A percentile compares a stretch with the other conserved stretches of the same genome.
Evolutionary conservation across 92 coral and sea anemone genomes (phyloP).

Genomic region (Diadumene lineata): DNA sequence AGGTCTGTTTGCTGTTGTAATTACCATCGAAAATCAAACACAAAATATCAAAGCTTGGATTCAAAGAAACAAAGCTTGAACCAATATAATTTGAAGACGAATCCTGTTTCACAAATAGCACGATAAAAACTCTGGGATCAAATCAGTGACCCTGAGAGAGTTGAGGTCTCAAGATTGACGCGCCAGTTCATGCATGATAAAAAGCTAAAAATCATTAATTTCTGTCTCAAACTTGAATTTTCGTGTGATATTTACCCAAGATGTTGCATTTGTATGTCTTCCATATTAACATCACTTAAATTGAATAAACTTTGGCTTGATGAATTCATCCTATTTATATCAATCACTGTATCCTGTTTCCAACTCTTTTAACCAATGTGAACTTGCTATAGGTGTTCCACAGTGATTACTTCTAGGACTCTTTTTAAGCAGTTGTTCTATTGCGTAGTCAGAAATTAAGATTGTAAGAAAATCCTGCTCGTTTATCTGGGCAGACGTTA

Average conservation of each 20-base stretch:
- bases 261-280: conserved; percentile 26
- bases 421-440: no score
- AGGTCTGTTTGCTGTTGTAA: neutral
- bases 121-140: neutral
- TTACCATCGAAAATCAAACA: neutral
- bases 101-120: neutral
- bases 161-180: neutral
- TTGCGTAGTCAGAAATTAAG: no score
- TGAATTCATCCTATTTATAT: neutral
- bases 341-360: no score
- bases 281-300: conserved; percentile 30
- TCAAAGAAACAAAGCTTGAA: neutral
- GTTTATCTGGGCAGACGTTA: neutral
- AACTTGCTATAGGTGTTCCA: no score
- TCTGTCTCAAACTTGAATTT: conserved; percentile 10
- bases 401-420: no score
- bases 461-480: neutral
- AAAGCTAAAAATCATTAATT: no score
- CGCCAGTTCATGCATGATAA: no score
- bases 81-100: neutral
- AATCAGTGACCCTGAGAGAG: neutral
- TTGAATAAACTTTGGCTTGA: conserved; percentile 24
- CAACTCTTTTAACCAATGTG: no score
- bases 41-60: neutral
- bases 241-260: conserved; percentile 35